phyloP scores from a whole-genome alignment of 92 coral and sea anemone genomes.

The Zoanthus gigantus region DNA sequence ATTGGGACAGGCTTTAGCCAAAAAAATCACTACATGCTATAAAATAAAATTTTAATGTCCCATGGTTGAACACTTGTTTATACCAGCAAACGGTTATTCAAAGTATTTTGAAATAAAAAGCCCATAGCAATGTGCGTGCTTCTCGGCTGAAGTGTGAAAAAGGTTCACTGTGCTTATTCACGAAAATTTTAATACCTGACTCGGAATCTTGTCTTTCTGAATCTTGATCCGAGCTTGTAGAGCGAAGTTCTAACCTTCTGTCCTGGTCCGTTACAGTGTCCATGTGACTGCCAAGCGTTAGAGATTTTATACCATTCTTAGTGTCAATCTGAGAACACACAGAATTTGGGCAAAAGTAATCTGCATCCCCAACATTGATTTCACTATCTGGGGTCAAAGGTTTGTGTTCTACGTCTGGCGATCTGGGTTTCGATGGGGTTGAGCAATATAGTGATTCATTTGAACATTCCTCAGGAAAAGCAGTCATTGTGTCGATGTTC shows the following conservation, averaged over 20 bases:
- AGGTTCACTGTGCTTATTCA: background rate
- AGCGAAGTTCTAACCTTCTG: conserved; percentile 51
- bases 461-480: conserved; percentile 88
- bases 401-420: conserved; percentile 70
- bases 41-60: conserved; percentile 82
- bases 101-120: background rate
- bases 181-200: conserved; percentile 80
- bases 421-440: conserved; percentile 74
- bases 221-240: conserved; percentile 71
- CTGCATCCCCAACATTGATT: conserved; percentile 58
- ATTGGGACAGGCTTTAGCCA: background rate
- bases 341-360: conserved; percentile 30
- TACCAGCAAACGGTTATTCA: conserved; percentile 53
- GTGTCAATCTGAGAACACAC: conserved; percentile 42
- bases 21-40: conserved; percentile 20
- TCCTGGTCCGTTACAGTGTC: conserved; percentile 33
- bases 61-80: conserved; percentile 76
- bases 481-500: conserved; percentile 83
- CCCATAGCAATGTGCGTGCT: background rate
- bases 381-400: conserved; percentile 68
- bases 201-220: conserved; percentile 87
- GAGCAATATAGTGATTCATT: conserved; percentile 92
- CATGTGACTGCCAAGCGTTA: conserved; percentile 32
- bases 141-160: conserved; percentile 8
- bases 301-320: conserved; percentile 28